Base-by-base conservation (phyloP, 2,113 vertebrate species). In the Mixornis gularis region DNA sequence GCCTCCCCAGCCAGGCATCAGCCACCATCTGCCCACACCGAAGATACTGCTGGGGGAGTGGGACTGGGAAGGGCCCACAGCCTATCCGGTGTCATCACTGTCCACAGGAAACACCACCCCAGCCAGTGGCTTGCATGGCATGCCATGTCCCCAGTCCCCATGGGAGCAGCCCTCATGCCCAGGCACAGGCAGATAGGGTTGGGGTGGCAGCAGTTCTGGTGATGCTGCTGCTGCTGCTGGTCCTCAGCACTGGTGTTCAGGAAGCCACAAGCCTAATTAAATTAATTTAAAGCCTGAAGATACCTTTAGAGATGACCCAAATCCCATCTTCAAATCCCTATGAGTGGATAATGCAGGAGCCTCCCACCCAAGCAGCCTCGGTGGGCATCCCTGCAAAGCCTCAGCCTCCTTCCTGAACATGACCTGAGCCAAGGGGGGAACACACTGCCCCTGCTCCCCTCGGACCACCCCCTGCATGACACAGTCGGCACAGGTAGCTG, bases 41-140 rank as follows among this genome's bases (percentile, higher is more conserved):
- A 0, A 25, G 46, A 49, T 36, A 53, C 34, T 71, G 25, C 46
- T 5, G 1, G 38, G 8, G 13, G 5, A 78, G 20, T 2, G 0
- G 20, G 13, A 26, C 26, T 0, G 1, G 38, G 25, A 44, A 87
- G 46, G 56, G 62, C 30, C 1, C 5, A 44, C 59, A 72, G 29
- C 12, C 7, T 40, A 56, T 25, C 34, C 4, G 0, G 5, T 12
- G 32, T 34, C 53, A 52, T 64, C 51, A 17, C 25, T 6, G 1
- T 27, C 68, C 44, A 44, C 71, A 65, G 77, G 84, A 91, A 71
- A 18, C 51, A 2, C 0, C 46, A 56, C 30, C 27, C 49, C n/a
- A 41, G 46, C 34, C 7, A 3, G 30, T 13, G 4, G 68, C 53
- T 76, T 3, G 1, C 7, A 0, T 17, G 59, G 46, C 5, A 7